phyloP scores from a whole-genome alignment of 2,113 vertebrate genomes.

The Pseudopipra pipra region DNA sequence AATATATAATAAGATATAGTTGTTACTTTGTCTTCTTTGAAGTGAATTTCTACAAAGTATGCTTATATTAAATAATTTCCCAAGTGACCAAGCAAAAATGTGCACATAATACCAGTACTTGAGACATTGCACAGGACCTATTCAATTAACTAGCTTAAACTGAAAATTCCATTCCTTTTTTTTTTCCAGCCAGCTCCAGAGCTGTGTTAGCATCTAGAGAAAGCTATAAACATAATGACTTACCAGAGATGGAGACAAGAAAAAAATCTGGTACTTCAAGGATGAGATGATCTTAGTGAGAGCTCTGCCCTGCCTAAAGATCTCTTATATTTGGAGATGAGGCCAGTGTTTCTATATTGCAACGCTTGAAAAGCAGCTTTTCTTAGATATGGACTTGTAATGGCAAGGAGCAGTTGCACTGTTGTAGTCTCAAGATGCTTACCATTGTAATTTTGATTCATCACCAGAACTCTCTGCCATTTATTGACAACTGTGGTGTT shows the following conservation, averaged over 20 bases:
- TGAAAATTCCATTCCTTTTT: not conserved
- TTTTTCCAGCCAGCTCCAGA: not conserved
- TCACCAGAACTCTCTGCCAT: not conserved
- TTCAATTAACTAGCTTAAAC: not conserved
- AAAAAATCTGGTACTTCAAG: not conserved
- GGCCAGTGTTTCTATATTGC: not conserved
- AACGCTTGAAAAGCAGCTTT: not conserved
- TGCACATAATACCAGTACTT: not conserved
- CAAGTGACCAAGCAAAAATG: not conserved
- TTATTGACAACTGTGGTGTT: not conserved
- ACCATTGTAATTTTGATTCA: not conserved
- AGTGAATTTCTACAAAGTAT: not conserved
- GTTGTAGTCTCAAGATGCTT: not conserved
- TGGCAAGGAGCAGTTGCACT: not conserved
- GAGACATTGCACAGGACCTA: not conserved
- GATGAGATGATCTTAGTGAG: not conserved
- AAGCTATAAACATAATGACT: not conserved
- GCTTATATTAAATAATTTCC: not conserved
- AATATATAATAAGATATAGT: not conserved
- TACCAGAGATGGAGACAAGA: not conserved
- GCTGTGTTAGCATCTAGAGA: not conserved
- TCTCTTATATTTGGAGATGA: not conserved
- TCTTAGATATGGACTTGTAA: not conserved
- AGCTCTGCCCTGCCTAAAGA: not conserved
- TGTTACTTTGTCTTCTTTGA: not conserved